Percentiles rank a stretch among this genome's conserved stretches.
Conservation (phyloP, 1,140 invertebrate species). For the Samia ricini region DNA sequence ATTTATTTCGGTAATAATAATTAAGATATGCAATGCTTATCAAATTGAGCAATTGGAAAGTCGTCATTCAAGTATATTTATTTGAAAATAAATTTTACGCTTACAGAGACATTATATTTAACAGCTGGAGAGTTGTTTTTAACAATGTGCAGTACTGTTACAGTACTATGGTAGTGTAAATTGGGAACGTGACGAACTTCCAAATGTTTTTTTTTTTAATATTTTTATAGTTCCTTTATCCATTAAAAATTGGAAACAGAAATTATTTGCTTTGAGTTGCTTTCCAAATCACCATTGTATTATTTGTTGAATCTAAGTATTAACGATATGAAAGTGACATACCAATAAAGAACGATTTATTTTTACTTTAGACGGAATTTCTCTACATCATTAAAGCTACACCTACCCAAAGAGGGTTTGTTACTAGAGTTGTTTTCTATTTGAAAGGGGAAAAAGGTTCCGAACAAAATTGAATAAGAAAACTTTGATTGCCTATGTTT, state of each 20-base stretch:
- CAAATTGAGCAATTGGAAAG: neutral
- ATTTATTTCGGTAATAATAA: neutral
- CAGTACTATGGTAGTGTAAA: neutral
- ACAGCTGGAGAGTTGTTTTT: constrained; percentile 18
- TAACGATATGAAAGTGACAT: no score
- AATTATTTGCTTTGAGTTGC: constrained; percentile 3
- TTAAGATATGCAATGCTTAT: neutral
- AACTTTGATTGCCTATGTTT: no score
- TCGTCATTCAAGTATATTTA: neutral
- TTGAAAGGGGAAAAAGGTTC: no score
- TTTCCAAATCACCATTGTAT: neutral
- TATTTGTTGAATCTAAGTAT: no score
- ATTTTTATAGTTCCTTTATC: constrained; percentile 18
- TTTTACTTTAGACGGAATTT: no score
- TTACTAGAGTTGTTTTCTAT: no score
- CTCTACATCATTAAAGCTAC: no score
- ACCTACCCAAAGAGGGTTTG: no score
- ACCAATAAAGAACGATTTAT: no score
- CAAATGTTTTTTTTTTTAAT: constrained; percentile 7
- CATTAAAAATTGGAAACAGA: constrained; percentile 14
- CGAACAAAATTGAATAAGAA: no score
- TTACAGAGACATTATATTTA: constrained; percentile 1
- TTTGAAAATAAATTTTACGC: neutral
- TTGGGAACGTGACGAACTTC: constrained; percentile 5
- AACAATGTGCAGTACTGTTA: neutral